Evolutionary conservation across 2,888 invertebrate genomes (phyloP), one percentile per base, ranked within the genome.

Genomic region (Trimorus sp.): DNA sequence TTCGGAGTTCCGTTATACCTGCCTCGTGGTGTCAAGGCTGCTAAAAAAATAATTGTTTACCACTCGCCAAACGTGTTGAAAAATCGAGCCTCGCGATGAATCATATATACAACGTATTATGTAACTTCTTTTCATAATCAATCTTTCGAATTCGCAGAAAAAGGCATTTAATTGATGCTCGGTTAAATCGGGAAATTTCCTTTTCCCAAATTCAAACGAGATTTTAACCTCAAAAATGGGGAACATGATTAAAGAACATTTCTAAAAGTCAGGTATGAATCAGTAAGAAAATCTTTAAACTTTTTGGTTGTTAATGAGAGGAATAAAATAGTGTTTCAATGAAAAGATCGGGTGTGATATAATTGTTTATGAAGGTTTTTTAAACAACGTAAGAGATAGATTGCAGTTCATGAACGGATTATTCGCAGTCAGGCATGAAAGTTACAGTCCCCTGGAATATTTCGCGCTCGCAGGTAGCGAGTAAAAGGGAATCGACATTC

Each of bases 401-500:
- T 26, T 26, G n/a, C n/a, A 26, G 26, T 26, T 26, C 26, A 26
- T 26, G 26, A 26, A 26, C 26, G 62, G 53, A 75, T 70, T 75
- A 71, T 60, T 68, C 62, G 66, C 71, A 68, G 45, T 74, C 58
- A 60, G 68, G 68, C 60, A 79, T 68, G 75, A 76, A 75, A 76
- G 73, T 74, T 76, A 54, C 73, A 79, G 69, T 79, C 69, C 69
- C 56, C 65, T 49, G 62, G 73, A 77, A 83, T 83, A 83, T 79
- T 83, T 66, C 76, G 63, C 62, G 48, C 71, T 69, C 65, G 68
- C 77, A 53, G 59, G 78, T 69, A 74, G 60, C 68, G 71, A 79
- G 81, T 79, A 84, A 84, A 83, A 84, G 82, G 85, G 73, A 83
- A 83, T 74, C 70, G 70, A 63, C 75, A 56, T 76, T 81, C 58